Evolutionary conservation across 2,113 vertebrate genomes (phyloP), one percentile per base, ranked within the genome.

Genomic region (Labeo catla): DNA sequence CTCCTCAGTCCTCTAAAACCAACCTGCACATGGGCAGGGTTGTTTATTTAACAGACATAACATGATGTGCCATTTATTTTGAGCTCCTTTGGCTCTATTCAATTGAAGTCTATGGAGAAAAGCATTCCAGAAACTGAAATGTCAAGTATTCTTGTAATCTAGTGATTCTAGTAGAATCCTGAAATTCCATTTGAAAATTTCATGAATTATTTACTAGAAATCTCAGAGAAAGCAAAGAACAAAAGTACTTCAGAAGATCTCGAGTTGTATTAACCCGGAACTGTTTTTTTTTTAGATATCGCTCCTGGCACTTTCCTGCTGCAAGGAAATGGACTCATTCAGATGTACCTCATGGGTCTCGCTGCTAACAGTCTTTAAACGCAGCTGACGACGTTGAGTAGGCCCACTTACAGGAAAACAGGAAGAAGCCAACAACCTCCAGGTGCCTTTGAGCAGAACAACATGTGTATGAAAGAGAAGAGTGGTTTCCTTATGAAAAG

Each of bases 361-460:
- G 16, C 83, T 34, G 45, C 79, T 83, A 11, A 66, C 50, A n/a
- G 52, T 83, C 3, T 36, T 59, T 72, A 47, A 65, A 70, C 10
- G 3, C 81, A 86, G 73, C 72, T 79, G 43, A 83, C 45, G 59
- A 59, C 28, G 2, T 80, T 5, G 5, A 47, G 45, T 23, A 47
- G 78, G 57, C 59, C 66, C 12, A 50, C 72, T 59, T 61, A 73
- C 70, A 49, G 63, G 39, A 83, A 83, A 86, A 86, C 87, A 86
- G 84, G 84, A 86, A 88, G 87, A 72, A 74, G 72, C 73, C 87
- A 61, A 34, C 61, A 68, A 85, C 21, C 52, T 66, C 50, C 87
- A 81, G 45, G 43, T 81, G 59, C 77, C 65, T 74, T 16, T 59
- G 65, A 80, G 63, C 43, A 43, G 16, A 50, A 57, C 43, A 66